Conservation (phyloP, 2,888 invertebrate species). For the Epinotia brunnichana region DNA sequence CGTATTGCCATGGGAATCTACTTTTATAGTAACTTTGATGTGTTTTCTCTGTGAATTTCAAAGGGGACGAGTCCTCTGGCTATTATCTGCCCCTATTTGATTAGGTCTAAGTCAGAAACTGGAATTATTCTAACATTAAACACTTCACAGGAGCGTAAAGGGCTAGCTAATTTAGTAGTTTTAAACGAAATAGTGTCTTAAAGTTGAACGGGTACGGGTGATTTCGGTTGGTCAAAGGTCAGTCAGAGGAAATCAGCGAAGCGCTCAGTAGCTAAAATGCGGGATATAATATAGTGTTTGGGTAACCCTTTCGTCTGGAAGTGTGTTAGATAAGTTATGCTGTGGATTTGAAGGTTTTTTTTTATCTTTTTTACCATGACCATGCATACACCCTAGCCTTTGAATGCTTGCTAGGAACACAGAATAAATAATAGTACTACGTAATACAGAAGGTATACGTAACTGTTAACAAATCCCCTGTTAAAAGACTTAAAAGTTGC, state of each 20-base stretch:
- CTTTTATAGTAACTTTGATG: neutral
- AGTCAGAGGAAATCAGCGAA: neutral
- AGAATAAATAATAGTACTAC: too few species aligned
- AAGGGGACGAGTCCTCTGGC: neutral
- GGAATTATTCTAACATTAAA: slow-evolving; percentile 5
- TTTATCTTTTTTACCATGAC: too few species aligned
- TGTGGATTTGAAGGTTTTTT: too few species aligned
- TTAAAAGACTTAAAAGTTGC: too few species aligned
- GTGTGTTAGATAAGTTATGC: neutral
- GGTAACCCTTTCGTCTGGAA: neutral
- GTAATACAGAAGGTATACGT: too few species aligned
- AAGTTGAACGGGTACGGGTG: neutral
- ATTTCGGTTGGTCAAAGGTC: neutral
- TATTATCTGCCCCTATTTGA: slow-evolving; percentile 27
- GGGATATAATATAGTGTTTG: neutral
- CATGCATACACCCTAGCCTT: too few species aligned
- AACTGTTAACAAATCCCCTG: too few species aligned
- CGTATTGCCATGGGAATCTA: neutral
- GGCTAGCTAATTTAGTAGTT: neutral
- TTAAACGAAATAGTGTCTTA: neutral
- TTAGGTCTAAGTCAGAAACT: slow-evolving; percentile 22
- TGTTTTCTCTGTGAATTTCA: slow-evolving; percentile 9
- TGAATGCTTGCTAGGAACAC: too few species aligned
- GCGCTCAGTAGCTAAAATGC: neutral
- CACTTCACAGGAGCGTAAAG: slow-evolving; percentile 24